Evolutionary conservation across 2,888 invertebrate genomes (phyloP).

Genomic region (Acanthosepion pharaonis): DNA sequence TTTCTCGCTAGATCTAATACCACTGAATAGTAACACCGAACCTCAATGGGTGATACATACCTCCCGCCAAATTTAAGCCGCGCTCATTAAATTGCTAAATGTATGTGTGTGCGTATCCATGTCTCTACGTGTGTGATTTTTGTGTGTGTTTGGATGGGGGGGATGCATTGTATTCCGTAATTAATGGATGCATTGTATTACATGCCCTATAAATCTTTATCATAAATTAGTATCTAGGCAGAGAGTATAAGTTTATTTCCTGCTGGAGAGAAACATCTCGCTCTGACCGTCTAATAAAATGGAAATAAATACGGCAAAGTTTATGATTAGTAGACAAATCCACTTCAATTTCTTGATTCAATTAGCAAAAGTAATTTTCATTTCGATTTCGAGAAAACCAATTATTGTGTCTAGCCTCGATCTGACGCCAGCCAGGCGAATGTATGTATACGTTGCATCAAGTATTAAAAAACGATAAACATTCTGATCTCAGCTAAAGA

Average conservation of each 20-base stretch:
- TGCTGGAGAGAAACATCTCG: neutral
- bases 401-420: neutral
- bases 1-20: too few relatives aligned
- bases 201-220: neutral
- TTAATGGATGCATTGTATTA: neutral
- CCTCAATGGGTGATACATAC: too few relatives aligned
- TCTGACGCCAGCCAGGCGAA: neutral
- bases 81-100: neutral
- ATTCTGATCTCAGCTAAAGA: too few relatives aligned
- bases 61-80: too few relatives aligned
- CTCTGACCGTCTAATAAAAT: neutral
- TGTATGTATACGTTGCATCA: neutral
- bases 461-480: too few relatives aligned
- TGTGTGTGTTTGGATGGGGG: neutral
- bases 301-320: neutral
- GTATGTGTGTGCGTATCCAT: neutral
- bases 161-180: neutral
- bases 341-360: constrained; percentile 18
- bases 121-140: neutral
- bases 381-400: neutral
- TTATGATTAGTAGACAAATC: neutral
- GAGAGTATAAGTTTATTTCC: neutral
- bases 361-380: neutral
- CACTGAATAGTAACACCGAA: too few relatives aligned
- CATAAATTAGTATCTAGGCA: neutral